Conservation (phyloP, 1,140 invertebrate genomes). For the Cotesia glomerata region DNA sequence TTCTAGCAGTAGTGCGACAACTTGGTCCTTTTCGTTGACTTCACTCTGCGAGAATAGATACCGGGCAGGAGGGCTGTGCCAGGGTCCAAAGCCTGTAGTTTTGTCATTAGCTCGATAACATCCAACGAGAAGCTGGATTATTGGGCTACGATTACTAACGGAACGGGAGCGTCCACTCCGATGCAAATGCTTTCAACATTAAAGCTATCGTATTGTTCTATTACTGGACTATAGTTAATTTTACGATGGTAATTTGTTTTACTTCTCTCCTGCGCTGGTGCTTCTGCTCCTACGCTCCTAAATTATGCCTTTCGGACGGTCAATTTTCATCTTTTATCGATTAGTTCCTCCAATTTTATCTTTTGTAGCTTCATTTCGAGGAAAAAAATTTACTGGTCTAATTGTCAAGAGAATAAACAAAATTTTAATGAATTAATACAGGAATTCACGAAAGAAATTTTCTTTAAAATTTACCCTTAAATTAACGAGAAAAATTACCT, state of each 20-base stretch:
- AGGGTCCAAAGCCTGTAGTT: constrained; percentile 58
- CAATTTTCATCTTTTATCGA: no score
- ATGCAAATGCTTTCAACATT: constrained; percentile 49
- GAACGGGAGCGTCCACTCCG: constrained; percentile 51
- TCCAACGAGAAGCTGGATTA: constrained; percentile 56
- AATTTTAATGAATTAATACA: no score
- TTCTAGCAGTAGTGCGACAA: constrained; percentile 58
- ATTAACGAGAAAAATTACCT: no score
- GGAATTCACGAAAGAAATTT: no score
- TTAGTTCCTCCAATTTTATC: no score
- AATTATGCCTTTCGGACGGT: no score
- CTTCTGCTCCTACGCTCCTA: not conserved
- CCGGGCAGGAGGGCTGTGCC: not conserved
- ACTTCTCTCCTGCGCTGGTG: not conserved
- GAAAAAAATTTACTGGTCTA: no score
- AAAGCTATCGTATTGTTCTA: constrained; percentile 18
- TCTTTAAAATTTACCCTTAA: no score
- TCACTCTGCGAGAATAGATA: no score
- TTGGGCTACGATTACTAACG: constrained; percentile 58
- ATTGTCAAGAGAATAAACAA: no score
- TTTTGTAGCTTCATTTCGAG: no score
- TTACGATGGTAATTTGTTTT: constrained; percentile 2
- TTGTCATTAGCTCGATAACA: constrained; percentile 63
- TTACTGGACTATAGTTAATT: constrained; percentile 21
- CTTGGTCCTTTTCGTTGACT: constrained; percentile 43